Evolutionary conservation across 2,113 vertebrate genomes (phyloP).

Genomic region (Ammodytes dubius): DNA sequence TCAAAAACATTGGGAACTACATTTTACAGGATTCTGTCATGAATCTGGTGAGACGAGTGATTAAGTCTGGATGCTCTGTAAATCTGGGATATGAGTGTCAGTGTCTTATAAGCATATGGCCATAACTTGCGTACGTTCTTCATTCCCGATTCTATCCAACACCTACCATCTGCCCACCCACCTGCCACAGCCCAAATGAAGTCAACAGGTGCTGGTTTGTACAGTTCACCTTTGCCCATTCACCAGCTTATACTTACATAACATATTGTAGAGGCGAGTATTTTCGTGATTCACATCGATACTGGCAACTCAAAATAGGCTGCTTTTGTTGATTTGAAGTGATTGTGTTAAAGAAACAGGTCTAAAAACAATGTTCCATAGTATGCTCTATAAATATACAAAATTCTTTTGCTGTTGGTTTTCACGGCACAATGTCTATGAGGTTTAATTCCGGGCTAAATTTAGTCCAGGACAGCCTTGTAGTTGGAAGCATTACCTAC

Average conservation of each 20-base stretch:
- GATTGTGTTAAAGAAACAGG: background rate
- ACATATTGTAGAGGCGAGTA: conserved; percentile 35
- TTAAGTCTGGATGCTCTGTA: conserved; percentile 44
- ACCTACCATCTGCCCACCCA: conserved; percentile 58
- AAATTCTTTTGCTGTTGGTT: conserved; percentile 4
- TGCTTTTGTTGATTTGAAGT: conserved; percentile 7
- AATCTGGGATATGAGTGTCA: conserved; percentile 49
- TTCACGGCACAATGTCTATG: conserved; percentile 16
- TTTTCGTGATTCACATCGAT: conserved; percentile 7
- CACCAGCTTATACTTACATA: conserved; percentile 29
- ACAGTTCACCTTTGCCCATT: conserved; percentile 12
- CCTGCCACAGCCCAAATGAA: conserved; percentile 33
- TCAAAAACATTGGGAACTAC: background rate
- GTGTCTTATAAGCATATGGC: conserved; percentile 32
- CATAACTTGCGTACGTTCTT: conserved; percentile 37
- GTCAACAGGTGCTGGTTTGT: conserved; percentile 54
- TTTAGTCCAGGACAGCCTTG: conserved; percentile 21
- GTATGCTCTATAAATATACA: conserved; percentile 21
- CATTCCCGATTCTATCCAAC: conserved; percentile 49
- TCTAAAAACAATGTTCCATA: conserved; percentile 14
- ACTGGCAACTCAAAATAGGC: conserved; percentile 13
- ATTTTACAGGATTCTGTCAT: background rate
- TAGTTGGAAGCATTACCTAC: conserved; percentile 34
- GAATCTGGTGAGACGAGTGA: conserved; percentile 3
- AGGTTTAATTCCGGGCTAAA: conserved; percentile 35